Percentiles rank a stretch among this genome's conserved stretches.
Conservation (phyloP, 2,797 vertebrate genomes). For the Falco biarmicus region DNA sequence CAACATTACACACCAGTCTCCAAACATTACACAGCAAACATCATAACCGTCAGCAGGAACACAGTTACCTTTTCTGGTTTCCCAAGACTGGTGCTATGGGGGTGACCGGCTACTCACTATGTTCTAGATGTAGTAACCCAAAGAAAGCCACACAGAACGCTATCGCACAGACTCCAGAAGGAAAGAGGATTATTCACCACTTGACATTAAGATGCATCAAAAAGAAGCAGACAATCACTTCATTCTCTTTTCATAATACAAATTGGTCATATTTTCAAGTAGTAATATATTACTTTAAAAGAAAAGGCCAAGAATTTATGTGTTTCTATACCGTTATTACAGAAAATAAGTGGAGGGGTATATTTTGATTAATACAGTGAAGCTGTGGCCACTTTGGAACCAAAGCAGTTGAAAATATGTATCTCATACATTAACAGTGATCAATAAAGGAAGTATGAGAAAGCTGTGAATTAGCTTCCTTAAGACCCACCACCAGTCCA, state of each 20-base stretch:
- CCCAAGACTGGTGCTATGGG: not conserved
- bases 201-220: not conserved
- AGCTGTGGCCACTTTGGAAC: constrained; percentile 46
- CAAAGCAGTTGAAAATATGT: constrained; percentile 54
- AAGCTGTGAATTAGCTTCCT: constrained; percentile 72
- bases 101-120: not conserved
- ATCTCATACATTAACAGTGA: constrained; percentile 60
- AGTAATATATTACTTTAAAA: not conserved
- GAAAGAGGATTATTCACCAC: not conserved
- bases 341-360: not conserved
- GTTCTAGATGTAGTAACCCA: not conserved
- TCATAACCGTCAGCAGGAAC: not conserved
- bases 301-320: not conserved
- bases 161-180: not conserved
- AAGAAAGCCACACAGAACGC: not conserved
- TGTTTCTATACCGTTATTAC: not conserved
- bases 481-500: constrained; percentile 46
- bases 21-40: not conserved
- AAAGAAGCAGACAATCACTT: not conserved
- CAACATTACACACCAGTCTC: not conserved
- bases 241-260: not conserved
- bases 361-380: constrained; percentile 38
- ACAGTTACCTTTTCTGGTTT: not conserved
- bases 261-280: not conserved
- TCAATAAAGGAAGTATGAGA: constrained; percentile 68